Conservation (phyloP, 2,888 invertebrate species). For the Spisula solida region DNA sequence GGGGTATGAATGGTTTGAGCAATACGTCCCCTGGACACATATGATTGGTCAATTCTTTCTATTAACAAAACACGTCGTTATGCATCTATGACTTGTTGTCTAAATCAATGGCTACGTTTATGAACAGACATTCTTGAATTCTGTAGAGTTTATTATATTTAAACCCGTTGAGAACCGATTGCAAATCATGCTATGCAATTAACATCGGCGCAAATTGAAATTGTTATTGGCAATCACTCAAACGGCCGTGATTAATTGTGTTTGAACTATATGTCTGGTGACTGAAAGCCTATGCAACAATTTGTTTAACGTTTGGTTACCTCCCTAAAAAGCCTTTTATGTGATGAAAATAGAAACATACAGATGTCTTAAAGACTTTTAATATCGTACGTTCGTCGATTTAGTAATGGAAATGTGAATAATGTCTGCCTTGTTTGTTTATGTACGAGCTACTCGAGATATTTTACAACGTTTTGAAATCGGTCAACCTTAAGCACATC, state of each 20-base stretch:
- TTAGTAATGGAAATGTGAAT: background rate
- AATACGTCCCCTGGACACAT: no score
- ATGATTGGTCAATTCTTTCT: no score
- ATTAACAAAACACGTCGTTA: no score
- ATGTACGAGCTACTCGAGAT: background rate
- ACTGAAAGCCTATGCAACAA: slow-evolving; percentile 8
- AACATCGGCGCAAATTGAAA: slow-evolving; percentile 14
- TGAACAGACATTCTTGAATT: background rate
- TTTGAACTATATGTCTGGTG: slow-evolving; percentile 25
- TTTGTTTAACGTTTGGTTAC: background rate
- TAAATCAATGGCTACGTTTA: background rate
- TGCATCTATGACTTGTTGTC: background rate
- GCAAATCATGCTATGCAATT: slow-evolving; percentile 25
- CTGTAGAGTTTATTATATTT: background rate
- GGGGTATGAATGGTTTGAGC: no score
- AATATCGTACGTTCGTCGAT: background rate
- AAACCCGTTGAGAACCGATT: slow-evolving; percentile 8
- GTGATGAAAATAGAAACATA: background rate
- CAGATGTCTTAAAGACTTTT: background rate
- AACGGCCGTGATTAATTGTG: background rate
- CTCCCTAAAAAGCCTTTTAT: background rate
- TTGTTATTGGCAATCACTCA: slow-evolving; percentile 29
- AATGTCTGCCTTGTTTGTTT: no score
- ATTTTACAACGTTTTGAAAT: background rate
- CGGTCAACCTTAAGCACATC: no score